Evolutionary conservation across 2,888 invertebrate genomes (phyloP).

Genomic region (Argyresthia goedartella): DNA sequence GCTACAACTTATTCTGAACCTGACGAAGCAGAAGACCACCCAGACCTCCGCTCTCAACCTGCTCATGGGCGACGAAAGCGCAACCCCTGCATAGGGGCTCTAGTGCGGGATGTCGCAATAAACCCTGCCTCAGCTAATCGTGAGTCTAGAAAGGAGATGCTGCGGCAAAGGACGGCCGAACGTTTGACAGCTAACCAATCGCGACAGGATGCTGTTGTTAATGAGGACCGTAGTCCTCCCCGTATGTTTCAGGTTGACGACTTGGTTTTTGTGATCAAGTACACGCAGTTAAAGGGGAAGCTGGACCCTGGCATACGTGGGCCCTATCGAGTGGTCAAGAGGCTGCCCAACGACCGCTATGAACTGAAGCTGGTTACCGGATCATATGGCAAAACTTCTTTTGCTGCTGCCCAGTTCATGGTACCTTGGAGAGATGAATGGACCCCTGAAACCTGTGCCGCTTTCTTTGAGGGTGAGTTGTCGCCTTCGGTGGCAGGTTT

Average conservation of each 20-base stretch:
- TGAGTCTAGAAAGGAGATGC: not conserved
- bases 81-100: conserved; percentile 3
- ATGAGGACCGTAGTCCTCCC: not conserved
- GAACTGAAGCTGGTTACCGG: conserved; percentile 8
- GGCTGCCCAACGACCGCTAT: conserved; percentile 8
- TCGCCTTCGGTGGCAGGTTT: too few relatives aligned
- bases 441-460: conserved; percentile 1
- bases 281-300: conserved; percentile 6
- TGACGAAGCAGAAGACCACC: conserved; percentile 3
- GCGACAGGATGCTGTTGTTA: not conserved
- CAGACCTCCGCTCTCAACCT: conserved; percentile 6
- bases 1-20: conserved; percentile 3
- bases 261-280: conserved; percentile 7
- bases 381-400: conserved; percentile 8
- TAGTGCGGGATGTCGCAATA: conserved; percentile 5
- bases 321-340: conserved; percentile 7
- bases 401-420: conserved; percentile 12
- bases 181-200: not conserved
- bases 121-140: not conserved
- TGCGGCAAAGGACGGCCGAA: not conserved
- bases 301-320: conserved; percentile 10
- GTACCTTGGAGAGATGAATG: conserved; percentile 12
- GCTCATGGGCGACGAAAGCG: conserved; percentile 1
- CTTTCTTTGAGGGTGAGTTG: conserved; percentile 1
- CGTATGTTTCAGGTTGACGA: conserved; percentile 3